Conservation (phyloP, 2,888 invertebrate species). For the Callyntrura guangdongensis region DNA sequence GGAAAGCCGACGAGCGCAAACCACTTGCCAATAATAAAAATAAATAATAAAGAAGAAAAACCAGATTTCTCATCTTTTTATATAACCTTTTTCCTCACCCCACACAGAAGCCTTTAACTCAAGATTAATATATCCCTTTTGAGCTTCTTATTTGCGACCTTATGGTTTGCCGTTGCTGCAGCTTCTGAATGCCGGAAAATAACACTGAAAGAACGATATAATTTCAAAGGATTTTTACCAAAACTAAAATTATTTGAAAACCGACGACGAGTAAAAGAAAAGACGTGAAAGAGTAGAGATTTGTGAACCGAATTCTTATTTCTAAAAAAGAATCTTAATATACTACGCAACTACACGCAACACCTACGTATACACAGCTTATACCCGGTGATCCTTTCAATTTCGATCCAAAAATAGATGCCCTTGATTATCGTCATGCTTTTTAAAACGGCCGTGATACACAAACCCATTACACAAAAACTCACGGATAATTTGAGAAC, state of each 20-base stretch:
- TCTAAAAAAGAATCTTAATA: no score
- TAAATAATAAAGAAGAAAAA: constrained; percentile 47
- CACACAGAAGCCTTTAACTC: not conserved
- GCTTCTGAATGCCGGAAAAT: constrained; percentile 20
- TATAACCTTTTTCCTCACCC: not conserved
- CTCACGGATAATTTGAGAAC: constrained; percentile 68
- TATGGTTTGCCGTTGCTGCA: not conserved
- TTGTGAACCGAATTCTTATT: not conserved
- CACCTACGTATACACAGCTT: not conserved
- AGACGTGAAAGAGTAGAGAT: not conserved
- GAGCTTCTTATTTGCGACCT: constrained; percentile 15
- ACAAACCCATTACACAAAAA: constrained; percentile 44
- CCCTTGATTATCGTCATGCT: constrained; percentile 55
- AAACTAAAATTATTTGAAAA: constrained; percentile 64
- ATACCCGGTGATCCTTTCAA: not conserved
- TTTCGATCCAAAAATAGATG: constrained; percentile 64
- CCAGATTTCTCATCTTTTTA: constrained; percentile 56
- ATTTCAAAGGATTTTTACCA: constrained; percentile 61
- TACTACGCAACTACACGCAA: not conserved
- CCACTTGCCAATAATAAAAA: constrained; percentile 59
- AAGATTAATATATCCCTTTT: not conserved
- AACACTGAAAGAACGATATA: not conserved
- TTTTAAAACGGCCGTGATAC: constrained; percentile 27
- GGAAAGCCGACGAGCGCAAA: constrained; percentile 66
- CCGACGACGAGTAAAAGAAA: not conserved